A percentile compares a stretch with the other conserved stretches of the same genome.
Evolutionary conservation across 2,888 invertebrate genomes (phyloP).

Genomic region (Anaspis maculata): DNA sequence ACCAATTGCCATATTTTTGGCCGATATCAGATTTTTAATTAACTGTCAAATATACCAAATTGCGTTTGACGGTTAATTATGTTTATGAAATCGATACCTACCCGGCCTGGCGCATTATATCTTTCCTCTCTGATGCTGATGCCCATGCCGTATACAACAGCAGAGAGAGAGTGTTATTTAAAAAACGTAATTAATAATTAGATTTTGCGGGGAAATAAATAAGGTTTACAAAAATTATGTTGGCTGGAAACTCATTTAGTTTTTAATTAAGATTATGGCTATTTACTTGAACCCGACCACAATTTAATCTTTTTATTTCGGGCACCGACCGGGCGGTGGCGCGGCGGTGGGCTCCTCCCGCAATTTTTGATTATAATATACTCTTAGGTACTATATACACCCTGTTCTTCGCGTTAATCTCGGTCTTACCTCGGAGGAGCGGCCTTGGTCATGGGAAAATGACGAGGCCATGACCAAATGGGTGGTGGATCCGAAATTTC

Average conservation of each 20-base stretch:
- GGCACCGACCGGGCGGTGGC: no score
- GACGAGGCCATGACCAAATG: no score
- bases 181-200: constrained; percentile 26
- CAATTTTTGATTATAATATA: no score
- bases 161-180: no score
- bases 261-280: constrained; percentile 32
- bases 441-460: no score
- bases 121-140: no score
- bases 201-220: constrained; percentile 26
- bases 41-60: constrained; percentile 40
- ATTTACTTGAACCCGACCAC: constrained; percentile 25
- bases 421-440: no score
- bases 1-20: constrained; percentile 30
- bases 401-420: no score
- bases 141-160: no score
- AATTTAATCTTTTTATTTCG: constrained; percentile 26
- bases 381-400: no score
- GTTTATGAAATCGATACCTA: constrained; percentile 32
- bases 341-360: no score
- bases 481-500: no score
- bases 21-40: constrained; percentile 39
- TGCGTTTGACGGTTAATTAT: constrained; percentile 39
- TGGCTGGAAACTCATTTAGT: constrained; percentile 31
- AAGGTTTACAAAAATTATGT: constrained; percentile 26
- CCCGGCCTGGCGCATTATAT: constrained; percentile 19